Evolutionary conservation across 2,888 invertebrate genomes (phyloP), one percentile per base, ranked within the genome.

Genomic region (Hypselothyrea guttata): DNA sequence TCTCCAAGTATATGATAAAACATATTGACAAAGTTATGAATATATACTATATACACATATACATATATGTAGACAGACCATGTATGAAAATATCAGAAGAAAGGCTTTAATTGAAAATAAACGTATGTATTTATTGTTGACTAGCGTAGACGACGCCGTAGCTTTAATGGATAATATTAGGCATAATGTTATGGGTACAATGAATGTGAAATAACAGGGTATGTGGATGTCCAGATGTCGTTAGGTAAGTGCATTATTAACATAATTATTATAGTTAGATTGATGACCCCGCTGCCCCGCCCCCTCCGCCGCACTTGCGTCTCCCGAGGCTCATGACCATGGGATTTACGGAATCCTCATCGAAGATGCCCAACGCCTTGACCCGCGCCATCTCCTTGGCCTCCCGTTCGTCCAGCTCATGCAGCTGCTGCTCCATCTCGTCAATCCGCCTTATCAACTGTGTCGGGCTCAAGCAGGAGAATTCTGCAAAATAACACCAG

Each of bases 361-460:
- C n/a, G n/a, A 95, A 95, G 86, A 98, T 95, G 88, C 97, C 96
- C 68, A 98, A 92, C 90, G 97, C 96, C 91, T 97, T 97, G 34
- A 98, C 98, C 77, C 98, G 91, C 0, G 98, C 98, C 95, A 98
- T 97, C 91, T 98, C 98, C 89, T 97, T 96, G 0, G 97, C 95
- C 91, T 99, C 98, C 88, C 98, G 97, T 11, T 97, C 91, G 2
- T 98, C 98, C 27, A 99, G 91, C 86, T 97, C 96, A 89, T 98
- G 99, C 0, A 98, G 97, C 60, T 96, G 92, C 87, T 98, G 98
- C 88, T 98, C 98, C 11, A 99, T 91, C 86, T 96, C 96, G 89
- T 97, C 96, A 0, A 99, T 96, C 92, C 98, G 98, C 83, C 96
- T 94, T 77, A 98, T 95, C 22, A 99, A 91, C 66, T 95, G 95